Evolutionary conservation across 1,140 invertebrate genomes (phyloP), one percentile per base, ranked within the genome.

Genomic region (Brachionus rubens): DNA sequence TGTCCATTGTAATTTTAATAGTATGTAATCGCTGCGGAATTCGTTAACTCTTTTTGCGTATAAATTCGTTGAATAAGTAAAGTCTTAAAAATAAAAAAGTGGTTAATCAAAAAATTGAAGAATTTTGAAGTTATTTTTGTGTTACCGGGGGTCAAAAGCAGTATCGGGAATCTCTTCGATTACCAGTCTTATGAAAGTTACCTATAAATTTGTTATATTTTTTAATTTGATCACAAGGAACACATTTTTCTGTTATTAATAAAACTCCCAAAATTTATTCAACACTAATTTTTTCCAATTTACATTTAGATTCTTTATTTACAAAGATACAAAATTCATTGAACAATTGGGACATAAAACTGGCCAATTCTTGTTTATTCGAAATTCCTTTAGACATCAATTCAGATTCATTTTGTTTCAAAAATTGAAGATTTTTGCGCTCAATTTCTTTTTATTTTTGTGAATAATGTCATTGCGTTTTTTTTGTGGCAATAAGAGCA

Each of bases 51-150:
- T 36, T 16, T n/a, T 14, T 59, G 10, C 54, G 54, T 1, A 59
- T 30, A 59, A 59, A 59, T 59, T 59, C n/a, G 36, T 59, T 59
- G 3, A n/a, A 59, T 59, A 19, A 59, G 10, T n/a, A 54, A 54
- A 54, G 14, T 54, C 52, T 54, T n/a, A 54, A 54, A 48, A 48
- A 48, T 54, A 28, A 7, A 54, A 54, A 28, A 26, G 33, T 12
- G n/a, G n/a, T 54, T 54, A 12, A 12, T 43, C n/a, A 2, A 3
- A 28, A 28, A 10, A 14, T 28, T 28, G 3, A 14, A 1, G 33
- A 36, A 3, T 36, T 36, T 36, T 36, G 3, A 36, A 36, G 33
- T 14, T 26, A n/a, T 16, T 2, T 48, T n/a, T 48, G n/a, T n/a
- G 28, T 54, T 54, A 54, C 52, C 14, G 10, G 5, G n/a, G n/a